These are phyloP conservation scores for Dendrolimus punctatus DNA, from an alignment of 1,140 invertebrate genomes.

Conservation along the genomic window DNA sequence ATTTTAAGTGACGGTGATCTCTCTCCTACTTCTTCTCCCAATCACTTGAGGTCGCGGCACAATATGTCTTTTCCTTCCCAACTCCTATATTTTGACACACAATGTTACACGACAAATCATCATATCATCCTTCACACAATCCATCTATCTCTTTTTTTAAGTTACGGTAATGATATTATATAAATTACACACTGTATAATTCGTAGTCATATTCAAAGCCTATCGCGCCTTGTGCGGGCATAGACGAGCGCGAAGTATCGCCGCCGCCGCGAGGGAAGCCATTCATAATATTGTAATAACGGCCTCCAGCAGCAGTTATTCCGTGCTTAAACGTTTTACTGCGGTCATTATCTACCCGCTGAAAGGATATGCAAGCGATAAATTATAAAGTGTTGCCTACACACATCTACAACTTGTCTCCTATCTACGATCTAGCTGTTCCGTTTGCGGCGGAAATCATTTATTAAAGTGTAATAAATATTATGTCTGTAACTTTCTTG, in stretches of 20 bases:
- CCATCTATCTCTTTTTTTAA: too few relatives aligned
- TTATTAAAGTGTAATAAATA: conserved; percentile 36
- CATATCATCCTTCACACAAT: too few relatives aligned
- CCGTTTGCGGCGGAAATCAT: conserved; percentile 43
- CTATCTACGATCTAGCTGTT: conserved; percentile 49
- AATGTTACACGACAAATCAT: too few relatives aligned
- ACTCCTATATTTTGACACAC: too few relatives aligned
- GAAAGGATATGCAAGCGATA: conserved; percentile 71
- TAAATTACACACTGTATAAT: too few relatives aligned
- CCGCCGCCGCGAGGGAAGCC: conserved; percentile 44
- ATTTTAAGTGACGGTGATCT: too few relatives aligned
- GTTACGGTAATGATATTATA: too few relatives aligned
- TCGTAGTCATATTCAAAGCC: conserved; percentile 6
- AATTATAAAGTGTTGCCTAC: conserved; percentile 59
- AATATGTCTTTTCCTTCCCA: too few relatives aligned
- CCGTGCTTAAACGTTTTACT: conserved; percentile 72
- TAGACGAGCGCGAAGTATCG: conserved; percentile 19
- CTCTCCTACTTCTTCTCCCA: too few relatives aligned
- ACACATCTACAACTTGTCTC: conserved; percentile 31
- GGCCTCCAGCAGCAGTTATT: conserved; percentile 67
- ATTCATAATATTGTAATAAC: conserved; percentile 72
- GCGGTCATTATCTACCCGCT: conserved; percentile 70
- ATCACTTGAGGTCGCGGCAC: too few relatives aligned
- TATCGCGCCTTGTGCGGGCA: conserved; percentile 23
- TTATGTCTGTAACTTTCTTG: background rate